phyloP scores from a whole-genome alignment of 2,797 vertebrate species.

The Cetoscarus ocellatus region DNA sequence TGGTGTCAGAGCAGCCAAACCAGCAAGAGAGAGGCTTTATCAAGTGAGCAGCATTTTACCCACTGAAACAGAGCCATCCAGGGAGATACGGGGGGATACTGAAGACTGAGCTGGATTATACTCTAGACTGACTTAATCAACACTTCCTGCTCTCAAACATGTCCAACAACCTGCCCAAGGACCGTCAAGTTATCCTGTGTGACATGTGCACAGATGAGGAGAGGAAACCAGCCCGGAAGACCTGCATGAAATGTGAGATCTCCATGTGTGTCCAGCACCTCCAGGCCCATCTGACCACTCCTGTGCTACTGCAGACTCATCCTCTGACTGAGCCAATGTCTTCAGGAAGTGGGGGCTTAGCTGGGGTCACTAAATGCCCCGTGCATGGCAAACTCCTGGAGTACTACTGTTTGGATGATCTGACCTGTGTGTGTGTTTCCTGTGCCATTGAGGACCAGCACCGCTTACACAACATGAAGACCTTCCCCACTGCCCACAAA shows the following conservation, averaged over 20 bases:
- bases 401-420: constrained; percentile 78
- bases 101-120: no score
- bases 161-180: constrained; percentile 19
- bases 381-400: constrained; percentile 74
- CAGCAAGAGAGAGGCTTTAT: not conserved
- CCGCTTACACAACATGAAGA: constrained; percentile 77
- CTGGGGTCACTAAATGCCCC: constrained; percentile 57
- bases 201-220: constrained; percentile 65
- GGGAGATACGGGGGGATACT: no score
- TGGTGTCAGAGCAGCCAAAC: not conserved
- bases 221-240: constrained; percentile 69
- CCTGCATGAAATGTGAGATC: constrained; percentile 81
- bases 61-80: not conserved
- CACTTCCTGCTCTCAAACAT: constrained; percentile 31
- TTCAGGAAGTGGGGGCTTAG: constrained; percentile 9
- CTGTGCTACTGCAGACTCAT: constrained; percentile 72
- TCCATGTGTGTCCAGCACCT: constrained; percentile 80
- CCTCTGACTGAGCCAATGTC: constrained; percentile 71
- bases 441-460: constrained; percentile 78
- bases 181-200: constrained; percentile 41
- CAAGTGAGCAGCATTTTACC: not conserved
- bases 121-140: no score
- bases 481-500: constrained; percentile 70
- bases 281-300: constrained; percentile 73
- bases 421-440: constrained; percentile 70